Evolutionary conservation across 2,888 invertebrate genomes (phyloP).

Genomic region (Drosophila meridiana): DNA sequence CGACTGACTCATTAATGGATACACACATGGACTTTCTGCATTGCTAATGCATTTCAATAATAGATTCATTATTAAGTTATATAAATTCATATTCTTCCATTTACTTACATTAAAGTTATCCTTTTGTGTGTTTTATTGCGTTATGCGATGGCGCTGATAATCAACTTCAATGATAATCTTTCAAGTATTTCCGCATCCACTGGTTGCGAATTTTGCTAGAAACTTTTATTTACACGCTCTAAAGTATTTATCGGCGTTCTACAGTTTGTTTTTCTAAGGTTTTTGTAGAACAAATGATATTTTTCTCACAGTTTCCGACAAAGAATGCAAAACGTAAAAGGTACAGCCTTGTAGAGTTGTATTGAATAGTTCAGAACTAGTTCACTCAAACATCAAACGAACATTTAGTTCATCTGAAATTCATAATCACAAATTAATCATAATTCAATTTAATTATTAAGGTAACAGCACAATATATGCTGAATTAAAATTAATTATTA

Average conservation of each 20-base stretch:
- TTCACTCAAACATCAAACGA: background rate
- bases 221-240: conserved; percentile 24
- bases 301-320: conserved; percentile 39
- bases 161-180: conserved; percentile 14
- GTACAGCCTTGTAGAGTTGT: conserved; percentile 39
- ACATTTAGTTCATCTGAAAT: background rate
- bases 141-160: conserved; percentile 10
- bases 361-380: conserved; percentile 2
- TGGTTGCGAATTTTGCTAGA: background rate
- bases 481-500: background rate
- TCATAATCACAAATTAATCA: background rate
- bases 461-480: background rate
- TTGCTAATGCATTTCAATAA: background rate
- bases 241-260: background rate
- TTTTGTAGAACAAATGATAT: conserved; percentile 10
- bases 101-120: conserved; percentile 35
- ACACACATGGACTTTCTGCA: conserved; percentile 15
- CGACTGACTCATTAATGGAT: conserved; percentile 26
- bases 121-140: conserved; percentile 2
- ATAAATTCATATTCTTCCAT: conserved; percentile 1
- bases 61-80: background rate
- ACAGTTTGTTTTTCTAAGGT: background rate
- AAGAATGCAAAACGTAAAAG: conserved; percentile 29
- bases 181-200: background rate
- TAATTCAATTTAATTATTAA: background rate